These are phyloP conservation scores for Nomada goodeniana DNA, from an alignment of 2,888 invertebrate genomes.

Conservation along the genomic window DNA sequence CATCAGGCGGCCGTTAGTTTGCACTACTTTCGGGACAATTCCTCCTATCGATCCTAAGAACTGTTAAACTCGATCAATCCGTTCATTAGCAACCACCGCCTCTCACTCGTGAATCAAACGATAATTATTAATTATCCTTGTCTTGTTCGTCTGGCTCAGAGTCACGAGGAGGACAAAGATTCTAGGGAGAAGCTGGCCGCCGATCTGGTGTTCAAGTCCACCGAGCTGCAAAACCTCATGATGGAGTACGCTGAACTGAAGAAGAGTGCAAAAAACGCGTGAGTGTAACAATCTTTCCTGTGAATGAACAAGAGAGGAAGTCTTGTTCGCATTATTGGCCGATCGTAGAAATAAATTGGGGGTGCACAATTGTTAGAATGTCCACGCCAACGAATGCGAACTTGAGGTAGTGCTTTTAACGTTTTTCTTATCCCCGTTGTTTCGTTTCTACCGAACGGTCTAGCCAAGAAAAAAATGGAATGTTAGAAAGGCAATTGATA, in stretches of 20 bases:
- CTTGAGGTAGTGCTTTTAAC: background rate
- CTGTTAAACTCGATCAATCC: constrained; percentile 32
- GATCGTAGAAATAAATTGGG: too few relatives aligned
- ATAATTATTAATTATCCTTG: constrained; percentile 16
- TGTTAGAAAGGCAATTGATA: constrained; percentile 68
- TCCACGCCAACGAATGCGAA: background rate
- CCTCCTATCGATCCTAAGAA: constrained; percentile 60
- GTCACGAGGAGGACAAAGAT: constrained; percentile 84
- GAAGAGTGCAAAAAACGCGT: constrained; percentile 68
- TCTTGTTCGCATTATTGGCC: too few relatives aligned
- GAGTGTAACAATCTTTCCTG: constrained; percentile 39
- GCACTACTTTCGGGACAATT: constrained; percentile 66
- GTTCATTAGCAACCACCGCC: constrained; percentile 37
- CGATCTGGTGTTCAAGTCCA: constrained; percentile 85
- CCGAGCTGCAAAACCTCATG: constrained; percentile 74
- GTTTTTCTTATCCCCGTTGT: background rate
- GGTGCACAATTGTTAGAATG: background rate
- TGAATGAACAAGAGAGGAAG: background rate
- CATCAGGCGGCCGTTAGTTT: constrained; percentile 85
- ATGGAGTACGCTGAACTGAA: constrained; percentile 67
- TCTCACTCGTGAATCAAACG: background rate
- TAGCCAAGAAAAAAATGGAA: constrained; percentile 73
- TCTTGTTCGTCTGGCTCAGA: constrained; percentile 57
- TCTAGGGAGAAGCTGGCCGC: constrained; percentile 85
- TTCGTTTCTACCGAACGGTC: background rate